Evolutionary conservation across 2,888 invertebrate genomes (phyloP).

Genomic region (Melanostoma mellinum): DNA sequence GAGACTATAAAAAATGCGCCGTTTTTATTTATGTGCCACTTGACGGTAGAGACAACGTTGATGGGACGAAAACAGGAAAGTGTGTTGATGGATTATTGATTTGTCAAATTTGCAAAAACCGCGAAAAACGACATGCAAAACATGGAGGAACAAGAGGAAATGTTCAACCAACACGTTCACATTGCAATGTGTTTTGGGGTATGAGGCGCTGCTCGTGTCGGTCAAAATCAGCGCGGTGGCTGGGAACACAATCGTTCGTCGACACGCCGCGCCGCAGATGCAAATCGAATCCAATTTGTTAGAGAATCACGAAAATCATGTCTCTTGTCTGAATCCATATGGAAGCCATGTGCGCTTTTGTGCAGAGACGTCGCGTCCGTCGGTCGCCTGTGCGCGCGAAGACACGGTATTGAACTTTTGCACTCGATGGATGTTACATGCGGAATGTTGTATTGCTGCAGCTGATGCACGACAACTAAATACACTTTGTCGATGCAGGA

Average conservation of each 20-base stretch:
- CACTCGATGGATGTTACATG: constrained; percentile 53
- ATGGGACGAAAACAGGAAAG: constrained; percentile 37
- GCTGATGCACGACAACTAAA: constrained; percentile 32
- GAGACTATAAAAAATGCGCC: constrained; percentile 30
- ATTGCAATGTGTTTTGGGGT: neutral
- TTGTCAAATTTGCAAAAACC: constrained; percentile 52
- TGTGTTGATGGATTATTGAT: constrained; percentile 69
- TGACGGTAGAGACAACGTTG: constrained; percentile 7
- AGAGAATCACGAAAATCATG: constrained; percentile 66
- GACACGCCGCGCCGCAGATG: constrained; percentile 31
- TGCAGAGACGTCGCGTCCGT: neutral
- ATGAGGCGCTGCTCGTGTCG: constrained; percentile 6
- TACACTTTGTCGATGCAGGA: constrained; percentile 4
- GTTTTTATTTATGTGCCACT: constrained; percentile 67
- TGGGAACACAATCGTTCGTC: neutral
- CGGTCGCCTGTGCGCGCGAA: constrained; percentile 38
- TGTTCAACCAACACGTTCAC: constrained; percentile 15
- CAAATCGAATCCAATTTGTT: constrained; percentile 72
- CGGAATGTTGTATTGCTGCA: constrained; percentile 41
- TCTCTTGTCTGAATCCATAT: constrained; percentile 59
- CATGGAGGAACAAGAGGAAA: neutral
- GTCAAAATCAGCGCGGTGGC: neutral
- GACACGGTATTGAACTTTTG: constrained; percentile 72
- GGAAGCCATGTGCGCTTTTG: constrained; percentile 58
- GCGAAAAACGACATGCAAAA: constrained; percentile 8